Conservation (phyloP, 1,140 invertebrate species). For the Pachypeltis micranthus region DNA sequence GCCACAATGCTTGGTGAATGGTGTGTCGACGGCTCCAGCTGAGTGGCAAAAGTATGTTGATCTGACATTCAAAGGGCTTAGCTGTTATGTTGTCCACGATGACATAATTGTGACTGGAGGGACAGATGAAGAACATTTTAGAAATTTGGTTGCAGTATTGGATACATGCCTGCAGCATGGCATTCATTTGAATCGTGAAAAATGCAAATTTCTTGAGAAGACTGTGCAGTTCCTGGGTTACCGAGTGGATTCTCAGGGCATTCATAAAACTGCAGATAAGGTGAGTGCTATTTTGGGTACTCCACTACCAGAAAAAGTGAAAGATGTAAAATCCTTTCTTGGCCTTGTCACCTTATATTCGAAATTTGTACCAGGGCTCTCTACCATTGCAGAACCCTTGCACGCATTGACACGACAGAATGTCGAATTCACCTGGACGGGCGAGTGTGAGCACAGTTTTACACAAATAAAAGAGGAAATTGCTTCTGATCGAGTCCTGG, state of each 20-base stretch:
- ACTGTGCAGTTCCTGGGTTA: slow-evolving; percentile 10
- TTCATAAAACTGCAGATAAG: slow-evolving; percentile 5
- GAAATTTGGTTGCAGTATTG: background rate
- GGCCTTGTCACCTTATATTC: slow-evolving; percentile 21
- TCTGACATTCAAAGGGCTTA: no score
- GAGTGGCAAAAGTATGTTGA: slow-evolving; percentile 29
- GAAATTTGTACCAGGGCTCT: slow-evolving; percentile 12
- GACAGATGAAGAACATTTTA: background rate
- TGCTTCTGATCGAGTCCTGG: slow-evolving; percentile 18
- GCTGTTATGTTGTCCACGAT: background rate
- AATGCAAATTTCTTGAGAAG: background rate
- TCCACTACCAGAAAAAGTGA: slow-evolving; percentile 21
- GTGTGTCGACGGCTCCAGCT: slow-evolving; percentile 26
- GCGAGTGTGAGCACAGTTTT: background rate
- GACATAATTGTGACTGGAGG: slow-evolving; percentile 3
- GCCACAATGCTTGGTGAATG: slow-evolving; percentile 29
- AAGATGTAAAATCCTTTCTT: slow-evolving; percentile 25
- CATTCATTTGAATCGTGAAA: background rate
- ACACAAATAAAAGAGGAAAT: background rate
- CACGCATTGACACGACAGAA: background rate
- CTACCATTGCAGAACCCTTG: slow-evolving; percentile 4
- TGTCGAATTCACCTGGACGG: background rate
- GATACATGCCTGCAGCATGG: background rate
- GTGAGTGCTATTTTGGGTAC: background rate
- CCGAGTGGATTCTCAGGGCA: slow-evolving; percentile 10